phyloP scores from a whole-genome alignment of 2,113 vertebrate genomes.

The Melozone crissalis region DNA sequence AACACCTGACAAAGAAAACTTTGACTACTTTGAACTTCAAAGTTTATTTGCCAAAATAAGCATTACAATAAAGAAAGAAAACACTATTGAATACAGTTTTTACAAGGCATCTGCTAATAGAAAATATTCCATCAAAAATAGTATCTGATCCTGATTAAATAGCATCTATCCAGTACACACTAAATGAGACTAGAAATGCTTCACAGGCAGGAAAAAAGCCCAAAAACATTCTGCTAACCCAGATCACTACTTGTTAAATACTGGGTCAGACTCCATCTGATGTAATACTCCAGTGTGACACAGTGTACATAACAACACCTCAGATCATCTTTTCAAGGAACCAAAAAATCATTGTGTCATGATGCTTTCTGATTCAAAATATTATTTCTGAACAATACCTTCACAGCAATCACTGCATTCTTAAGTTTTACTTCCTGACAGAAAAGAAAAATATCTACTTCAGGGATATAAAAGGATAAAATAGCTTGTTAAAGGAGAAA shows the following conservation, averaged over 20 bases:
- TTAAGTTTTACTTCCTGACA: neutral
- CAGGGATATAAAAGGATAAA: neutral
- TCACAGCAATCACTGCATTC: neutral
- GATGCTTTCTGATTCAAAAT: neutral
- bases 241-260: neutral
- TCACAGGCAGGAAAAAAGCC: neutral
- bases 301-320: neutral
- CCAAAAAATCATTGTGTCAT: neutral
- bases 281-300: neutral
- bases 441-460: neutral
- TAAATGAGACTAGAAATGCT: neutral
- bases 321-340: neutral
- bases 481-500: neutral
- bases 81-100: neutral
- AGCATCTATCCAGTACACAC: neutral
- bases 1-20: neutral
- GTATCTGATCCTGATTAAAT: neutral
- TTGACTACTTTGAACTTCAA: neutral
- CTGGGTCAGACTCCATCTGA: neutral
- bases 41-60: neutral
- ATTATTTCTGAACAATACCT: neutral
- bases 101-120: neutral
- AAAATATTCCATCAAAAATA: neutral
- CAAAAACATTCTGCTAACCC: neutral
- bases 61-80: neutral